These are phyloP conservation scores for Pollicipes pollicipes DNA, from an alignment of 1,140 invertebrate genomes.

Conservation along the genomic window DNA sequence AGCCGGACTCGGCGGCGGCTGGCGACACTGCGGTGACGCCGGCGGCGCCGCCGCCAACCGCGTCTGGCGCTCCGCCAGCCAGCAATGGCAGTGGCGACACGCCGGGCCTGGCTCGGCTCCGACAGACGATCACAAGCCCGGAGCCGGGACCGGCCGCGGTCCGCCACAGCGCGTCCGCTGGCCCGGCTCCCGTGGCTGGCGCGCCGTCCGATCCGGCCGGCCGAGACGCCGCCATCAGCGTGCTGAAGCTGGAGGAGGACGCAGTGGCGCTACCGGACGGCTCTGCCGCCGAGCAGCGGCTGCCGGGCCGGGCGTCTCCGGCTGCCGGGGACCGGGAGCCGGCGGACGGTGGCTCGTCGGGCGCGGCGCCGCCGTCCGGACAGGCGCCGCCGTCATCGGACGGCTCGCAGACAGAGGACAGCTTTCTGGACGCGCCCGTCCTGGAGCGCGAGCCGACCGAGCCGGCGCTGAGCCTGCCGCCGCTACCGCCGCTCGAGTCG, in stretches of 20 bases:
- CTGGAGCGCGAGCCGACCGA: neutral
- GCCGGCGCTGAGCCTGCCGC: neutral
- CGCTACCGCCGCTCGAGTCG: neutral
- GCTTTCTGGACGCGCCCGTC: neutral
- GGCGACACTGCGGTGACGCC: neutral
- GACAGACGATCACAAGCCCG: too few species aligned
- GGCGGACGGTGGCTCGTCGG: too few species aligned
- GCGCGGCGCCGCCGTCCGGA: too few species aligned
- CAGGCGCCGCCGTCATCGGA: too few species aligned
- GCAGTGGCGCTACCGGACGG: neutral
- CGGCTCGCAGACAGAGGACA: neutral
- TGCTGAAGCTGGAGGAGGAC: neutral
- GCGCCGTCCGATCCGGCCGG: neutral
- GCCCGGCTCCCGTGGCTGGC: too few species aligned
- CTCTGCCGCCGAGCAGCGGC: too few species aligned
- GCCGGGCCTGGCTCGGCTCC: too few species aligned
- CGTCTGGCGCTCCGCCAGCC: too few species aligned
- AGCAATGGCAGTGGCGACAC: neutral
- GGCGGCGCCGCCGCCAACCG: neutral
- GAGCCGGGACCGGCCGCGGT: too few species aligned
- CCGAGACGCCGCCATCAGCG: neutral
- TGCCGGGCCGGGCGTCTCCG: too few species aligned
- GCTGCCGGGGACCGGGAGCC: too few species aligned
- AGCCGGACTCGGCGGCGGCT: neutral
- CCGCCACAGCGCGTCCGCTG: too few species aligned